A percentile compares a stretch with the other conserved stretches of the same genome.
Conservation (phyloP, 2,888 invertebrate genomes). For the Tipula confusa region DNA sequence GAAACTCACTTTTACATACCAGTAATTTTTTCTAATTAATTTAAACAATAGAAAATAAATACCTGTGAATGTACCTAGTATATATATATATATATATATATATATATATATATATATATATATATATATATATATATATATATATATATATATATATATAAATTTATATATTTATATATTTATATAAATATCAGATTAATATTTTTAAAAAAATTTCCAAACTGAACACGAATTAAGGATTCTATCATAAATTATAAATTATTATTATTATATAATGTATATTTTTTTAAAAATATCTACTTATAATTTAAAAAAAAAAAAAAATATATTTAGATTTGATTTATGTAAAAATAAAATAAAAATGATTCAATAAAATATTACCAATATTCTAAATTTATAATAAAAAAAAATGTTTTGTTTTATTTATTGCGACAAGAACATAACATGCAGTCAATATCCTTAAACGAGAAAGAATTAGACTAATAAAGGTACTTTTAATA, state of each 20-base stretch:
- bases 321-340: neutral
- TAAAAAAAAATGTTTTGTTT: neutral
- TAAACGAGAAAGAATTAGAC: too few relatives aligned
- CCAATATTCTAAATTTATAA: neutral
- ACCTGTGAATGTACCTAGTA: conserved; percentile 13
- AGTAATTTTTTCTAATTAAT: neutral
- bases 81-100: neutral
- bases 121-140: neutral
- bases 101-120: neutral
- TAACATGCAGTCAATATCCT: too few relatives aligned
- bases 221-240: conserved; percentile 14
- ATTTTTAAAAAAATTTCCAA: neutral
- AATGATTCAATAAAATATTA: neutral
- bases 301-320: neutral
- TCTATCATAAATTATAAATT: neutral
- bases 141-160: neutral
- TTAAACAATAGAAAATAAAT: neutral
- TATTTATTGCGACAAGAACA: too few relatives aligned
- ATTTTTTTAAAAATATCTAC: neutral
- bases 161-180: neutral
- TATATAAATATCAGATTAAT: neutral
- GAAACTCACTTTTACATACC: neutral
- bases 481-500: too few relatives aligned
- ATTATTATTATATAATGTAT: neutral
- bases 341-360: neutral